These are phyloP conservation scores for Neomonachus schauinslandi DNA, from an alignment of 2,113 vertebrate species.

Conservation along the genomic window DNA sequence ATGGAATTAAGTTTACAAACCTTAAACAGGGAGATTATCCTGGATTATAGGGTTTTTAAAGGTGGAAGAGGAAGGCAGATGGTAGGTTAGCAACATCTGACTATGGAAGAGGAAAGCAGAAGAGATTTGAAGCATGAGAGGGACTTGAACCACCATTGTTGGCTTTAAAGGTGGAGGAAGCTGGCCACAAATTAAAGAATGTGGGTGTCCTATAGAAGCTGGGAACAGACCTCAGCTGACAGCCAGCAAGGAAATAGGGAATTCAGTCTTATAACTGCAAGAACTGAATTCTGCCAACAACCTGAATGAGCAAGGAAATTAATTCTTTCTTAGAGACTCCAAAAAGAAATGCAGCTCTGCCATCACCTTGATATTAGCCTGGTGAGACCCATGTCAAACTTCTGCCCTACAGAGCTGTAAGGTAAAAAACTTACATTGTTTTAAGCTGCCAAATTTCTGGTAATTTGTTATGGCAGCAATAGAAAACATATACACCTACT, in stretches of 20 bases:
- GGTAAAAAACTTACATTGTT: neutral
- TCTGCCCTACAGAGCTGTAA: neutral
- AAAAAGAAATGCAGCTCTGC: neutral
- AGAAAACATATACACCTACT: neutral
- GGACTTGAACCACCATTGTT: neutral
- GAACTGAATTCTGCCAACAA: neutral
- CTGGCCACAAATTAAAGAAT: neutral
- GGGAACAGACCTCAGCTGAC: neutral
- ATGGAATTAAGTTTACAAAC: neutral
- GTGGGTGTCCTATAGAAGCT: neutral
- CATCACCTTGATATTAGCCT: neutral
- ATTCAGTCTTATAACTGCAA: neutral
- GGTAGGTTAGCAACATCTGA: neutral
- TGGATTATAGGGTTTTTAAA: neutral
- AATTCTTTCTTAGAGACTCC: neutral
- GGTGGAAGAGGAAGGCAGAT: neutral
- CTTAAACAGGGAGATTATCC: neutral
- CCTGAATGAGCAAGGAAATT: neutral
- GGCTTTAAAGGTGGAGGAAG: conserved; percentile 25
- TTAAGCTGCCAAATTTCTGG: conserved; percentile 1
- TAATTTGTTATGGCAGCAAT: neutral
- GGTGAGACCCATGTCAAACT: neutral
- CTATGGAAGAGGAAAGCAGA: neutral
- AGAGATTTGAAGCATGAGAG: neutral
- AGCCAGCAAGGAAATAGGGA: neutral